phyloP scores from a whole-genome alignment of 2,888 invertebrate species.

The Pachycephus smyrnensis region DNA sequence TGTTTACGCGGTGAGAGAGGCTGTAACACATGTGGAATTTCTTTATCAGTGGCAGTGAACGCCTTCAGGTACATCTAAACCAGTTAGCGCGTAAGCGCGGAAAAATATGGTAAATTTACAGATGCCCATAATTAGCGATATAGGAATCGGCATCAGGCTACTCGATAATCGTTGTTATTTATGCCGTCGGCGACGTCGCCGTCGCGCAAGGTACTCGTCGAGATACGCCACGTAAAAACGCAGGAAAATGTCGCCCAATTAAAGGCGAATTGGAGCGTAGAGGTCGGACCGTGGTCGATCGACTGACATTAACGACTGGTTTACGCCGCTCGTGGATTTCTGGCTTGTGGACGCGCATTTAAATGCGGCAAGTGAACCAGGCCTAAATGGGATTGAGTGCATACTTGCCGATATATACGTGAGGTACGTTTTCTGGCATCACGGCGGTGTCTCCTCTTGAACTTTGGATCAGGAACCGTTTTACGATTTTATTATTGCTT shows the following conservation, averaged over 20 bases:
- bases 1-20: slow-evolving; percentile 4
- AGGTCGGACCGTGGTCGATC: slow-evolving; percentile 40
- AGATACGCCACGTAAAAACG: slow-evolving; percentile 48
- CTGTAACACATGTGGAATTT: slow-evolving; percentile 23
- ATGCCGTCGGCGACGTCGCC: slow-evolving; percentile 35
- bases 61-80: slow-evolving; percentile 22
- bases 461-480: slow-evolving; percentile 39
- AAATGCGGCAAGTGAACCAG: not conserved
- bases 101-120: not conserved
- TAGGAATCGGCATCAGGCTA: slow-evolving; percentile 27
- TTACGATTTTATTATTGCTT: slow-evolving; percentile 56
- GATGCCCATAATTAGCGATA: not conserved
- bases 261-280: slow-evolving; percentile 58
- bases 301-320: slow-evolving; percentile 41
- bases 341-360: not conserved
- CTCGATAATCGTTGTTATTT: slow-evolving; percentile 61
- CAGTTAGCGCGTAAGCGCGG: slow-evolving; percentile 16
- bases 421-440: not conserved
- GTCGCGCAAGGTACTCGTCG: slow-evolving; percentile 28
- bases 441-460: slow-evolving; percentile 25
- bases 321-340: slow-evolving; percentile 38
- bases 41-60: slow-evolving; percentile 28
- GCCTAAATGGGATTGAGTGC: not conserved
- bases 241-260: slow-evolving; percentile 63
- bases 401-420: not conserved